Conservation (phyloP, 2,888 invertebrate genomes). For the Chrysotoxum bicinctum region DNA sequence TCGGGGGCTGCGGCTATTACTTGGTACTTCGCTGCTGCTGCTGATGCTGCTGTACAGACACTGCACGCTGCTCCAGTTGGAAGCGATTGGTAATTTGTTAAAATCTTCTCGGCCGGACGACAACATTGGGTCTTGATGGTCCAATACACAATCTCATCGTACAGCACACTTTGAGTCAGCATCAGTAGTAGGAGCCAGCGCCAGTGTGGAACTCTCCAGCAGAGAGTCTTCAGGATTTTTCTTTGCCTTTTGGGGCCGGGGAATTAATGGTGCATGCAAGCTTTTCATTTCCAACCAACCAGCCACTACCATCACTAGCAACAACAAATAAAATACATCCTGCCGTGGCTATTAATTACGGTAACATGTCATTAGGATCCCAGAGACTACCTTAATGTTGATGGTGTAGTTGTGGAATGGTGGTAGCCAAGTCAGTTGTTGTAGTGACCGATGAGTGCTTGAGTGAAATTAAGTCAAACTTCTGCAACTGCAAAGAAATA, state of each 20-base stretch:
- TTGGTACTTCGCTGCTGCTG: slow-evolving; percentile 21
- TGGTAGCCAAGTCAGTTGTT: slow-evolving; percentile 24
- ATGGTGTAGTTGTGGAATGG: slow-evolving; percentile 30
- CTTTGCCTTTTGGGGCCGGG: slow-evolving; percentile 6
- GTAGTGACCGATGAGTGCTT: slow-evolving; percentile 15
- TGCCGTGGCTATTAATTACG: slow-evolving; percentile 71
- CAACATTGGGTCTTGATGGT: slow-evolving; percentile 36
- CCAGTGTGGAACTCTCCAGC: slow-evolving; percentile 55
- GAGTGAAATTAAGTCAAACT: slow-evolving; percentile 46
- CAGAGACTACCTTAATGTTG: slow-evolving; percentile 51
- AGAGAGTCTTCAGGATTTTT: neutral
- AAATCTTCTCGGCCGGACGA: slow-evolving; percentile 55
- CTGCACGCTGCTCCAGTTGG: slow-evolving; percentile 64
- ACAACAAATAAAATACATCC: slow-evolving; percentile 67
- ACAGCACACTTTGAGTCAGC: slow-evolving; percentile 4
- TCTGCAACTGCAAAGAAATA: neutral
- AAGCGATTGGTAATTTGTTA: slow-evolving; percentile 73
- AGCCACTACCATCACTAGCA: neutral
- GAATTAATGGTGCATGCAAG: slow-evolving; percentile 70
- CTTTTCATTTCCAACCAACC: slow-evolving; percentile 44
- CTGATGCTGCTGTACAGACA: slow-evolving; percentile 7
- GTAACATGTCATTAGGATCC: slow-evolving; percentile 69
- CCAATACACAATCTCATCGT: slow-evolving; percentile 21
- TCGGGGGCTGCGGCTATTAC: slow-evolving; percentile 56
- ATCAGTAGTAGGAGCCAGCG: slow-evolving; percentile 26